These are phyloP conservation scores for Murina feae DNA, from an alignment of 2,113 vertebrate species.

Conservation along the genomic window DNA sequence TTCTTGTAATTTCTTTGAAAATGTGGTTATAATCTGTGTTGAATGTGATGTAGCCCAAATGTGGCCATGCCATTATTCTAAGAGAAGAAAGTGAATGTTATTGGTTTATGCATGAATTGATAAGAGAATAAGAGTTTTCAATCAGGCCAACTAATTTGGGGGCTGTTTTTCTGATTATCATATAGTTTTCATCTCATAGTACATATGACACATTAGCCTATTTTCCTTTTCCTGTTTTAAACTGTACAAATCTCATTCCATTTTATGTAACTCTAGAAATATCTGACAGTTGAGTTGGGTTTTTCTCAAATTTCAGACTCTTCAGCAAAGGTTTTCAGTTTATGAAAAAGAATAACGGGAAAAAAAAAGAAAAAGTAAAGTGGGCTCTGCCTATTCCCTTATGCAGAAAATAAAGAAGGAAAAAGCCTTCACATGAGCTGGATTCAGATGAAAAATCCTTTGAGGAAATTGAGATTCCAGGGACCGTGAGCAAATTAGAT, in stretches of 20 bases:
- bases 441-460: slow-evolving; percentile 70
- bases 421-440: slow-evolving; percentile 70
- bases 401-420: not conserved
- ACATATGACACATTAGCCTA: slow-evolving; percentile 66
- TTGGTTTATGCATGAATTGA: slow-evolving; percentile 44
- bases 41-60: slow-evolving; percentile 40
- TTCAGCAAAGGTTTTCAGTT: slow-evolving; percentile 74
- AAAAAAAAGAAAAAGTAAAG: not conserved
- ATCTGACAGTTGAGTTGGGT: slow-evolving; percentile 77
- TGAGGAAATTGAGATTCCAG: slow-evolving; percentile 74
- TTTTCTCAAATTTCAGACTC: slow-evolving; percentile 71
- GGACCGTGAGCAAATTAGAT: slow-evolving; percentile 71
- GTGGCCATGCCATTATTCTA: slow-evolving; percentile 11
- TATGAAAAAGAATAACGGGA: slow-evolving; percentile 52
- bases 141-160: slow-evolving; percentile 41
- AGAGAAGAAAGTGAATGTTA: slow-evolving; percentile 48
- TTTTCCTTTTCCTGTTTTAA: slow-evolving; percentile 72
- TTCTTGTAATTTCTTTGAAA: slow-evolving; percentile 52
- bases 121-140: slow-evolving; percentile 49
- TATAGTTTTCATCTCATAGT: slow-evolving; percentile 70
- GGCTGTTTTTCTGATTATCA: slow-evolving; percentile 69
- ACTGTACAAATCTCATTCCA: slow-evolving; percentile 71
- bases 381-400: slow-evolving; percentile 47
- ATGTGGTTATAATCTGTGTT: slow-evolving; percentile 34
- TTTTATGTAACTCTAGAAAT: slow-evolving; percentile 78